These are phyloP conservation scores for Auanema sp. DNA, from an alignment of 2,888 invertebrate genomes.

Conservation along the genomic window DNA sequence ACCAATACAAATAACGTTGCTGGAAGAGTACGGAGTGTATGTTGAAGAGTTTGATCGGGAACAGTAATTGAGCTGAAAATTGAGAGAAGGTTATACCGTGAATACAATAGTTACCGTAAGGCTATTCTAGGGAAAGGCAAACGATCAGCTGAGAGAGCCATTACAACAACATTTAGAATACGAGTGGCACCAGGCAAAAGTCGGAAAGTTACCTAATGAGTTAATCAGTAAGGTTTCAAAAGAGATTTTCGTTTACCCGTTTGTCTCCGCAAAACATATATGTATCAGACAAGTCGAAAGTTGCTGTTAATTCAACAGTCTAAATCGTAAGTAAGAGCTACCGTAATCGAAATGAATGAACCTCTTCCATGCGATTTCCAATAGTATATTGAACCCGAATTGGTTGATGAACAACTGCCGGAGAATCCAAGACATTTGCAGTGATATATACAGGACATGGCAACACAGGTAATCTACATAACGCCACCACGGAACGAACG, in stretches of 20 bases:
- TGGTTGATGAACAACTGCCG: constrained; percentile 31
- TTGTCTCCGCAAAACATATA: constrained; percentile 45
- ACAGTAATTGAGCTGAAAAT: constrained; percentile 29
- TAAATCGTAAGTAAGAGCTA: constrained; percentile 16
- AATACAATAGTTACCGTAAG: constrained; percentile 33
- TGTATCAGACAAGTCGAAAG: constrained; percentile 41
- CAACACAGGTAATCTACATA: constrained; percentile 31
- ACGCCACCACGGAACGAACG: constrained; percentile 40
- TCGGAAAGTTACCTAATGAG: constrained; percentile 27
- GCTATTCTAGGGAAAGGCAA: constrained; percentile 43
- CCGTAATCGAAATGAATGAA: not conserved
- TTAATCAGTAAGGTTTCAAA: no score
- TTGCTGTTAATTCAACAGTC: constrained; percentile 27
- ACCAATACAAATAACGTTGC: constrained; percentile 49
- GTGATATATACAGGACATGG: constrained; percentile 35
- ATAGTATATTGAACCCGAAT: constrained; percentile 35
- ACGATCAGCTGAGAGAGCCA: constrained; percentile 47
- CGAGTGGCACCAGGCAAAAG: constrained; percentile 31
- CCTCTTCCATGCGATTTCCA: constrained; percentile 6
- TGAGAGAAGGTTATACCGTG: no score
- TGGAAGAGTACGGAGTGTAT: constrained; percentile 37
- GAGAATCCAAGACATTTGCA: constrained; percentile 23
- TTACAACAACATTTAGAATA: constrained; percentile 37
- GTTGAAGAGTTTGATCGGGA: constrained; percentile 31
- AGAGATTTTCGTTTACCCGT: constrained; percentile 21